Conservation (phyloP, 1,140 invertebrate species). For the Hyles euphorbiae region DNA sequence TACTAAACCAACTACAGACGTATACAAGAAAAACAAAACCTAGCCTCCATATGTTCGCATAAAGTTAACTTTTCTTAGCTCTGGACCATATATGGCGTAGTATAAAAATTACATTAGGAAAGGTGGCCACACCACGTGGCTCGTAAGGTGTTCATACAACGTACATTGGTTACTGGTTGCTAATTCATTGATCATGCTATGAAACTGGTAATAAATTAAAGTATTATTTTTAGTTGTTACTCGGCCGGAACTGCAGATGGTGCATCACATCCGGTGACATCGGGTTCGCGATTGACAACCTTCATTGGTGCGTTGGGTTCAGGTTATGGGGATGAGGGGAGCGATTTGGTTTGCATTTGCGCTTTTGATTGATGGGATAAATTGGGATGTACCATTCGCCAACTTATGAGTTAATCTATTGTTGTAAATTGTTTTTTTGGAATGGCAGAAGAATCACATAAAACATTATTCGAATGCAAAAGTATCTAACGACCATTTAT, state of each 20-base stretch:
- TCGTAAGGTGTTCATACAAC: constrained; percentile 21
- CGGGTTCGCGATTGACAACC: constrained; percentile 42
- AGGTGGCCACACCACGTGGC: constrained; percentile 15
- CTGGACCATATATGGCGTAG: background rate
- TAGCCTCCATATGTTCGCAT: constrained; percentile 1
- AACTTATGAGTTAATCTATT: no score
- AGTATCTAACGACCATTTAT: no score
- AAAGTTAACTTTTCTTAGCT: constrained; percentile 2
- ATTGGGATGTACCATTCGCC: no score
- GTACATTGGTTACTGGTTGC: constrained; percentile 11
- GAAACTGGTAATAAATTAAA: constrained; percentile 5
- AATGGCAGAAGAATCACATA: no score
- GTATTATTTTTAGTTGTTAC: constrained; percentile 21
- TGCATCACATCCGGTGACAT: constrained; percentile 45
- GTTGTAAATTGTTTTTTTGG: no score
- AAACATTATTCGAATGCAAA: no score
- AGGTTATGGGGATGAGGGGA: background rate
- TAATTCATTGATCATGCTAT: constrained; percentile 19
- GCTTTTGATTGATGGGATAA: no score
- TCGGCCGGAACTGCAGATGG: constrained; percentile 54
- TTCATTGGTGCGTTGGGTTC: constrained; percentile 20
- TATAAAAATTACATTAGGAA: constrained; percentile 9
- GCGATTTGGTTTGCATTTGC: no score
- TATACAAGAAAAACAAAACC: no score
- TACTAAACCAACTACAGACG: no score